Conservation (phyloP, 2,113 vertebrate species). For the Anthoscopus minutus region DNA sequence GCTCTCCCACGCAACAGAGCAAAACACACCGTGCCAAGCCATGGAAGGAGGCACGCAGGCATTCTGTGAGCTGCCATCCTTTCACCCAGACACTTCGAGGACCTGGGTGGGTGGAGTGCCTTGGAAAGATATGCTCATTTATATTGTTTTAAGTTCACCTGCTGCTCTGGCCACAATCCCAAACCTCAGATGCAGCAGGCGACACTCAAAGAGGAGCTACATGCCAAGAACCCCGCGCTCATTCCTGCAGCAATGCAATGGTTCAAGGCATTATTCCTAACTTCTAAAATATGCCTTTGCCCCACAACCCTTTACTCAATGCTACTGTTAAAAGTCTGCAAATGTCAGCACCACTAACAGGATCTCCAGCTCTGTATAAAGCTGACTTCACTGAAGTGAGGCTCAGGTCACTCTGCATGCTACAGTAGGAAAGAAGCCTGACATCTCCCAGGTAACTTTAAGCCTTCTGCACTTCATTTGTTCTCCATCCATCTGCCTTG, state of each 20-base stretch:
- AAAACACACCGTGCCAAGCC: accelerated
- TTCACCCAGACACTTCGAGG: background rate
- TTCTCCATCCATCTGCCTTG: background rate
- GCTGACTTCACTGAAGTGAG: background rate
- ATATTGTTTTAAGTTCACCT: background rate
- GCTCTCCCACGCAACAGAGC: background rate
- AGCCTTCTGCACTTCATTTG: background rate
- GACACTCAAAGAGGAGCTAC: accelerated
- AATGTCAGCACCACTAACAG: background rate
- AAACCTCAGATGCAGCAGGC: background rate
- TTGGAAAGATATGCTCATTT: background rate
- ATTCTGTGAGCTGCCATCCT: background rate
- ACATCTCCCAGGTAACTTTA: background rate
- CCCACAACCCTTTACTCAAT: background rate
- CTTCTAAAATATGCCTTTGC: background rate
- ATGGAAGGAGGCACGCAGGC: background rate
- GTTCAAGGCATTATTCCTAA: background rate
- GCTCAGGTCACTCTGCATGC: background rate
- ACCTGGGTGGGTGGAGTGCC: background rate
- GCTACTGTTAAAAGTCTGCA: background rate
- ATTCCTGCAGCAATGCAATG: accelerated
- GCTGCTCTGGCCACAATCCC: background rate
- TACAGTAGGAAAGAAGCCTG: background rate
- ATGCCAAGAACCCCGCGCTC: accelerated
- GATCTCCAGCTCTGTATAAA: background rate